Evolutionary conservation across 2,888 invertebrate species (phyloP).

Genomic region (Trisateles emortualis): DNA sequence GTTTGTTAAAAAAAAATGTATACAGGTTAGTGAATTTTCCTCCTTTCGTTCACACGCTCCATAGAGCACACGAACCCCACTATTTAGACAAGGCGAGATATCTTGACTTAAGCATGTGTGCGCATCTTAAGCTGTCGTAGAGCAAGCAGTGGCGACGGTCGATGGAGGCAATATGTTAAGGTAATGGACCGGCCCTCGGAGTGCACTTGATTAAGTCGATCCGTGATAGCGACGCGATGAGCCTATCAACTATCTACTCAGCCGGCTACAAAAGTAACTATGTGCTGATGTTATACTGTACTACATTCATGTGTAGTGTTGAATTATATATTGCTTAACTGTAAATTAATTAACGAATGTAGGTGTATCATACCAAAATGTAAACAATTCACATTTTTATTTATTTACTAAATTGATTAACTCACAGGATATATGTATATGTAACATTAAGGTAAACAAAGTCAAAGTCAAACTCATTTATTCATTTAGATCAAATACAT

Average conservation of each 20-base stretch:
- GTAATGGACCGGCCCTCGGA: slow-evolving; percentile 65
- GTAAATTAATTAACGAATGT: too few relatives aligned
- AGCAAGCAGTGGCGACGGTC: slow-evolving; percentile 41
- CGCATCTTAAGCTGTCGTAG: slow-evolving; percentile 33
- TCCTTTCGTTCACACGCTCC: background rate
- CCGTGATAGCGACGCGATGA: slow-evolving; percentile 63
- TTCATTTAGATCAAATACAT: too few relatives aligned
- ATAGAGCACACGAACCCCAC: background rate
- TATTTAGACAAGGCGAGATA: slow-evolving; percentile 9
- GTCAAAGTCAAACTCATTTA: too few relatives aligned
- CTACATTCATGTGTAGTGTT: background rate
- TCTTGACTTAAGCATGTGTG: slow-evolving; percentile 33
- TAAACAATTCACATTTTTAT: too few relatives aligned
- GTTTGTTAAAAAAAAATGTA: background rate
- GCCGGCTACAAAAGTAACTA: slow-evolving; percentile 41
- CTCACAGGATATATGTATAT: too few relatives aligned
- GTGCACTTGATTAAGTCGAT: slow-evolving; percentile 74
- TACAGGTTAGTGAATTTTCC: background rate
- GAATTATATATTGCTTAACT: background rate
- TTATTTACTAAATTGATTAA: too few relatives aligned
- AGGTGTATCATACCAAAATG: too few relatives aligned
- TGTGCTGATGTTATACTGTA: slow-evolving; percentile 2
- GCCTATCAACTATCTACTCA: slow-evolving; percentile 59
- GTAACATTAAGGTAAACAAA: too few relatives aligned
- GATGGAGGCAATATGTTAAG: slow-evolving; percentile 69